Evolutionary conservation across 2,113 vertebrate species (phyloP), one percentile per base, ranked within the genome.

Genomic region (Dendropsophus ebraccatus): DNA sequence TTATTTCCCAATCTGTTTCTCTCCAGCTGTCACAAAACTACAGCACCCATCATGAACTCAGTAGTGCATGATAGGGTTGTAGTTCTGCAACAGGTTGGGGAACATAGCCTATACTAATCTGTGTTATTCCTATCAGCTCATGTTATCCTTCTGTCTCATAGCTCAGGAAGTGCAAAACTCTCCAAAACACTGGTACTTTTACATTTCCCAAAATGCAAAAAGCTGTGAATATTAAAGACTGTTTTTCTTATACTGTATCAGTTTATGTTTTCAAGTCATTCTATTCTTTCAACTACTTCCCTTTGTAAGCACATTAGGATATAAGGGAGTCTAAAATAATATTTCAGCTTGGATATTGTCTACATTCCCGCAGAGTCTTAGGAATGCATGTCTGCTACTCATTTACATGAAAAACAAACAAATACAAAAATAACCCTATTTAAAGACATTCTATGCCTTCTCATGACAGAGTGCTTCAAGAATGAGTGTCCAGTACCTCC

Each of bases 251-350:
- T 52, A 76, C 47, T 28, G n/a, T 37, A 65, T 45, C n/a, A 47
- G 25, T 65, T 79, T 58, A 12, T 52, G 52, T 37, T 79, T 79
- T 58, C 32, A 23, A 79, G 50, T 14, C 52, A 58, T 56, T 79
- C 1, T 58, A 19, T 60, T 65, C 37, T 81, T 77, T 65, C 35
- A 62, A 49, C 35, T 21, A 37, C 50, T 83, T 83, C 54, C 70
- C 30, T 84, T 65, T 58, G 56, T 58, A 85, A 77, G 54, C 60
- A 85, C 25, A 77, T 67, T 65, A 60, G 21, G 45, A 45, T 85
- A 79, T 79, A 50, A 86, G 52, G 84, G 84, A 86, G 84, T 81
- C 77, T 86, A 69, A 86, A 86, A 86, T 80, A 86, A 79, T 79
- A 81, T 86, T 45, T 86, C 49, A 58, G 76, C 77, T 25, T 70